Base-by-base conservation (phyloP, 2,888 invertebrate genomes). In the Eucera pruinosa region DNA sequence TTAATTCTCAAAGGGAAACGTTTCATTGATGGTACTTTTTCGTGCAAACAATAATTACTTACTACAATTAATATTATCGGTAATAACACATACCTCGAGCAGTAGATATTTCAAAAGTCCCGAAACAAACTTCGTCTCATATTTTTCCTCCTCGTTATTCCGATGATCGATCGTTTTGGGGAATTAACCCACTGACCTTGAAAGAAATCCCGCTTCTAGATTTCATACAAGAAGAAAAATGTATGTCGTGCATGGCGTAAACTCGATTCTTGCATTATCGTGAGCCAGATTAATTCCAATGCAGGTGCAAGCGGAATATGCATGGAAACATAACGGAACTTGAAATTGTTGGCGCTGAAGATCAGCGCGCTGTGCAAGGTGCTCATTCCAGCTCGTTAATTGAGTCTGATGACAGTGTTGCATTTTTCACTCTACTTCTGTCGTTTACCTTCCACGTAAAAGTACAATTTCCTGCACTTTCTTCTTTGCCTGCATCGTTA, bases 131-230 rank as follows among this genome's bases (percentile, higher is more conserved):
- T n/a, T n/a, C n/a, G n/a, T n/a, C n/a, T n/a, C n/a, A n/a, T n/a
- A n/a, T n/a, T n/a, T n/a, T n/a, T n/a, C n/a, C n/a, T n/a, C n/a
- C n/a, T n/a, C n/a, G n/a, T n/a, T n/a, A n/a, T n/a, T n/a, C n/a
- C n/a, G n/a, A n/a, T n/a, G n/a, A n/a, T n/a, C 4, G 52, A 55
- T 62, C 41, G 15, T 71, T 71, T 72, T 60, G 5, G 30, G n/a
- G 41, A 48, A 55, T 61, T 73, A 61, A 69, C 71, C 73, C 43
- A 73, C 55, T 73, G 41, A 41, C 71, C 73, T 55, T 48, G 70
- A 68, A 71, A 69, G 20, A 23, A n/a, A 48, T 30, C 23, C 18
- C 27, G 47, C 13, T 27, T 13, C 23, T 36, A 45, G 11, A 11
- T 11, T 27, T 4, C 2, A 2, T 15, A 13, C 15, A 23, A 11